Base-by-base conservation (phyloP, 2,797 vertebrate species). In the Mycteria americana region DNA sequence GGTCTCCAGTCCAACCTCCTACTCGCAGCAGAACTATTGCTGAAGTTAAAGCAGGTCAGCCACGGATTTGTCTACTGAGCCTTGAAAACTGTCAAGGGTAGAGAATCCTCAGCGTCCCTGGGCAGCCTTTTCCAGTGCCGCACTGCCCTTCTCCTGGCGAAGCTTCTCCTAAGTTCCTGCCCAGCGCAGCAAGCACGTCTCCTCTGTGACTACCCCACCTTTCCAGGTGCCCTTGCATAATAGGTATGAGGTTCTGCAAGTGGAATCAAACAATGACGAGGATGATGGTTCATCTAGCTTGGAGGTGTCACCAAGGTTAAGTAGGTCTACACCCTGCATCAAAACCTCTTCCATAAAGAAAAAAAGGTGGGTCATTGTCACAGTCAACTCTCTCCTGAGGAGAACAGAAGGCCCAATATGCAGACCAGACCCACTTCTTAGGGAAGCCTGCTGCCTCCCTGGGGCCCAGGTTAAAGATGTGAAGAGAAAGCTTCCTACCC, bases 141-240 rank as follows among this genome's bases (percentile, higher is more conserved):
- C 59, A 35, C 41, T 92, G 68, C 24, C 19, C 17, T 62, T 3
- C 17, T 88, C 17, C 54, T 73, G 31, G 11, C 10, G 6, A 35
- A 88, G 8, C 19, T 76, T 83, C 11, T 60, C n/a, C 70, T 54
- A 13, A 53, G 30, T 6, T 56, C 21, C 48, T 57, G 57, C 27
- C n/a, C 1, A 1, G 33, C 1, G 4, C 63, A 89, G 64, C 51
- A 65, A 51, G 4, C 4, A 2, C 0, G 0, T 54, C 12, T 37
- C 30, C 21, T 8, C 18, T 54, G 24, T 68, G 35, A 54, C 31
- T 62, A 25, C 13, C 12, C 25, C 45, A 35, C 2, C 7, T 35
- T 17, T 24, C 50, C 35, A 39, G 45, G 7, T 50, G 31, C 13
- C n/a, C 8, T 37, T 28, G 39, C 4, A 13, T n/a, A 43, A 65